Conservation (phyloP, 2,797 vertebrate genomes). For the Graptemys geographica region DNA sequence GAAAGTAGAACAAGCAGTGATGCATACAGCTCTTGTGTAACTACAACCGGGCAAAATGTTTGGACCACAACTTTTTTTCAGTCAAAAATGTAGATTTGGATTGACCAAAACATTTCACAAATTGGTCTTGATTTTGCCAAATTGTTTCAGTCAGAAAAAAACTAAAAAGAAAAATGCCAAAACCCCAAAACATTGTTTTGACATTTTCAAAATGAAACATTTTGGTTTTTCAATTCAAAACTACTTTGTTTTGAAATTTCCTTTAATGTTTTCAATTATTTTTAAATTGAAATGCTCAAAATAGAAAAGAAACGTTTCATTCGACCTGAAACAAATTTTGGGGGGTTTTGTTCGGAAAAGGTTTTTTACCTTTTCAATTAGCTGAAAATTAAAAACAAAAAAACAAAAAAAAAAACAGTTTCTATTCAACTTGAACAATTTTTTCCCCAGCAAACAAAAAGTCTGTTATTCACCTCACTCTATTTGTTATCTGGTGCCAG, state of each 20-base stretch:
- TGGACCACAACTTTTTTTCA: not conserved
- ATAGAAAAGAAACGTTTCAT: not conserved
- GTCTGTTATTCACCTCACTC: not conserved
- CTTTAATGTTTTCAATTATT: not conserved
- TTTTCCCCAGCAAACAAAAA: not conserved
- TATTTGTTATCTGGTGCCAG: no score
- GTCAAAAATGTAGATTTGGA: not conserved
- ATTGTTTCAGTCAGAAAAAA: not conserved
- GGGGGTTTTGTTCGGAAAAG: not conserved
- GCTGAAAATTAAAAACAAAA: not conserved
- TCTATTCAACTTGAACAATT: not conserved
- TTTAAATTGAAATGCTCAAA: not conserved
- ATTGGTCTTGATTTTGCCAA: not conserved
- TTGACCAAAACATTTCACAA: not conserved
- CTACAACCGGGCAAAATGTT: not conserved
- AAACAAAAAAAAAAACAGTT: not conserved
- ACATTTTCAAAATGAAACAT: not conserved
- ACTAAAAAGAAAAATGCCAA: not conserved
- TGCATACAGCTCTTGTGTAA: not conserved
- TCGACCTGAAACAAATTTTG: not conserved
- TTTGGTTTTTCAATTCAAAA: not conserved
- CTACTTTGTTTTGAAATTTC: not conserved
- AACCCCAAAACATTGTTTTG: not conserved
- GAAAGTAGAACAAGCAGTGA: not conserved
- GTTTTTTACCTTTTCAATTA: not conserved